Evolutionary conservation across 2,113 vertebrate genomes (phyloP), one percentile per base, ranked within the genome.

Genomic region (Galemys pyrenaicus): DNA sequence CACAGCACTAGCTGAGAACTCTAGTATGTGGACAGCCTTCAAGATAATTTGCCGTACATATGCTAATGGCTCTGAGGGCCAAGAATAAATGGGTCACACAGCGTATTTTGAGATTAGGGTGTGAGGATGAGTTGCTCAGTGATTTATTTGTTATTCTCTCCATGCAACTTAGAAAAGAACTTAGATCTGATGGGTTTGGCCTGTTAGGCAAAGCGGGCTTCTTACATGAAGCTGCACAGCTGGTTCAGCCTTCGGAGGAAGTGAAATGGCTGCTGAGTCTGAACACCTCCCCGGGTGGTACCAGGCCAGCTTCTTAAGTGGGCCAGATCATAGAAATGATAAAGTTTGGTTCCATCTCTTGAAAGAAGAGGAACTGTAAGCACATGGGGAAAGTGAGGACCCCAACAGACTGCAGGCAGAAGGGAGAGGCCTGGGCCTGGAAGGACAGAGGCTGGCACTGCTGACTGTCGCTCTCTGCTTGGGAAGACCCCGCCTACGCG

Each of bases 301-400:
- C 80, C 74, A 93, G 32, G 70, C n/a, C 97, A 90, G 60, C 95
- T 95, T 93, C 94, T 97, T 96, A 96, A 56, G 86, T 87, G 87
- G 92, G 89, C 96, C 91, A 95, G 68, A 49, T 97, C 89, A 97
- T 93, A 96, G 95, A 87, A 96, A 94, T 41, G 39, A 70, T 91
- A 94, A 89, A 54, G 30, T 83, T 94, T 89, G 73, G 95, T 97
- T 97, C 93, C 58, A 51, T 17, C 89, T 96, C 89, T 91, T 94
- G 85, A 93, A 91, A 79, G 54, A 79, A 22, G 22, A 60, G 46
- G 65, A 22, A 32, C 37, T 51, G 80, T 77, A 94, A 51, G 75
- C 35, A 86, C 86, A 81, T 92, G 30, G 24, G 8, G 87, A 85
- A 80, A 95, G 65, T 96, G 90, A 95, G 28, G 80, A 60, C 88